These are phyloP conservation scores for Spilosoma lubricipeda DNA, from an alignment of 2,888 invertebrate species.

Conservation along the genomic window DNA sequence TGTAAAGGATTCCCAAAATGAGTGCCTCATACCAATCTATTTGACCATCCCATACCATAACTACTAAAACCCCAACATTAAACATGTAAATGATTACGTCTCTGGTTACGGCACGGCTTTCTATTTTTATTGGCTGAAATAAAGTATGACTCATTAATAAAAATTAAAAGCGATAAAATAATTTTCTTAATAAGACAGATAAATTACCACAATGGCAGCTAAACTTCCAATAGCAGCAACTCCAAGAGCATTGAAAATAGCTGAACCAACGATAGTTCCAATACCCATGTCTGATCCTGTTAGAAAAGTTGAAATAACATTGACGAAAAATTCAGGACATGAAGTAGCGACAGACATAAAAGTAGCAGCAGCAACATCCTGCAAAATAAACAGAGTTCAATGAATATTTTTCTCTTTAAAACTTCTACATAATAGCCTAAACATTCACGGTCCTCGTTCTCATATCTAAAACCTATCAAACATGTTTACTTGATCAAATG, in stretches of 20 bases:
- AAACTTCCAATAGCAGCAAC: constrained; percentile 93
- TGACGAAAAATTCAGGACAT: constrained; percentile 97
- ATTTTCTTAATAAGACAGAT: not conserved
- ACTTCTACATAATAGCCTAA: not conserved
- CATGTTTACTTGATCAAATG: too few species aligned
- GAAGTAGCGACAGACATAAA: constrained; percentile 99
- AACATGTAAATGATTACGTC: constrained; percentile 92
- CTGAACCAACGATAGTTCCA: constrained; percentile 95
- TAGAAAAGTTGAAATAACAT: constrained; percentile 94
- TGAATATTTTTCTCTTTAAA: not conserved
- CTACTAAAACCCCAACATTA: constrained; percentile 89
- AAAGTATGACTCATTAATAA: constrained; percentile 36
- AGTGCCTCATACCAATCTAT: constrained; percentile 93
- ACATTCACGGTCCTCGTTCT: not conserved
- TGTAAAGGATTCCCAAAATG: constrained; percentile 90
- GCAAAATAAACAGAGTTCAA: constrained; percentile 44
- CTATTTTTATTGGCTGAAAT: constrained; percentile 90
- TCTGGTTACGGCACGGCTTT: constrained; percentile 93
- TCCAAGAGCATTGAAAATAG: constrained; percentile 94
- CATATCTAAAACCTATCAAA: too few species aligned
- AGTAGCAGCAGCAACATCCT: constrained; percentile 98
- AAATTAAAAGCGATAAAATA: not conserved
- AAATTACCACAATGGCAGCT: constrained; percentile 88
- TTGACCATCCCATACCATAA: constrained; percentile 91
- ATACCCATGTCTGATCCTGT: constrained; percentile 94